Conservation (phyloP, 2,113 vertebrate genomes). For the Sinocyclocheilus maitianheensis region DNA sequence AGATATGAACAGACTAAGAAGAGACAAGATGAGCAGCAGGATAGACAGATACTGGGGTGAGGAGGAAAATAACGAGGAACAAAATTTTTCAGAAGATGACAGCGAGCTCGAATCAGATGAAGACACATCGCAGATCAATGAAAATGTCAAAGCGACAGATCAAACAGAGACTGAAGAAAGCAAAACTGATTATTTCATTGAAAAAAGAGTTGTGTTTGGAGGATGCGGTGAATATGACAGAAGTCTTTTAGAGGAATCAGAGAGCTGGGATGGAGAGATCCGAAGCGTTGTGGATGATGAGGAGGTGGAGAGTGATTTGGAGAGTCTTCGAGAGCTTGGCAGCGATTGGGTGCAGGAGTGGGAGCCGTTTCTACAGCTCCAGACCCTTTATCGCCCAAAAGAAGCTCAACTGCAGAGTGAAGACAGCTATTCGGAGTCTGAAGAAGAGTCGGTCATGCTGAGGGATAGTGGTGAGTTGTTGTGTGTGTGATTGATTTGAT, state of each 20-base stretch:
- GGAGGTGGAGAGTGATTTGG: conserved; percentile 43
- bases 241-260: not conserved
- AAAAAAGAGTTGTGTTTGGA: conserved; percentile 60
- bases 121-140: not conserved
- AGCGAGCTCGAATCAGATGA: not conserved
- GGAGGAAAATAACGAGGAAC: conserved; percentile 54
- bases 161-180: not conserved
- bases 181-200: not conserved
- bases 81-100: not conserved
- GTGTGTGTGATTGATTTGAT: conserved; percentile 1
- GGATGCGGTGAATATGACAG: conserved; percentile 64
- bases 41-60: conserved; percentile 70
- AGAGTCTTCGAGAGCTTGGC: conserved; percentile 40
- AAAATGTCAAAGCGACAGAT: not conserved
- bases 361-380: conserved; percentile 58
- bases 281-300: conserved; percentile 29
- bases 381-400: conserved; percentile 41
- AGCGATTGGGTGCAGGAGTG: conserved; percentile 55
- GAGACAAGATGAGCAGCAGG: conserved; percentile 34
- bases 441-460: conserved; percentile 70
- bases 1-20: conserved; percentile 55
- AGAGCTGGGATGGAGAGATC: conserved; percentile 15
- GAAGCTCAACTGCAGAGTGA: conserved; percentile 58
- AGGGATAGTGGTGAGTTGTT: conserved; percentile 74
- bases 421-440: conserved; percentile 60